Base-by-base conservation (phyloP, 1,140 invertebrate genomes). In the Linepithema humile region DNA sequence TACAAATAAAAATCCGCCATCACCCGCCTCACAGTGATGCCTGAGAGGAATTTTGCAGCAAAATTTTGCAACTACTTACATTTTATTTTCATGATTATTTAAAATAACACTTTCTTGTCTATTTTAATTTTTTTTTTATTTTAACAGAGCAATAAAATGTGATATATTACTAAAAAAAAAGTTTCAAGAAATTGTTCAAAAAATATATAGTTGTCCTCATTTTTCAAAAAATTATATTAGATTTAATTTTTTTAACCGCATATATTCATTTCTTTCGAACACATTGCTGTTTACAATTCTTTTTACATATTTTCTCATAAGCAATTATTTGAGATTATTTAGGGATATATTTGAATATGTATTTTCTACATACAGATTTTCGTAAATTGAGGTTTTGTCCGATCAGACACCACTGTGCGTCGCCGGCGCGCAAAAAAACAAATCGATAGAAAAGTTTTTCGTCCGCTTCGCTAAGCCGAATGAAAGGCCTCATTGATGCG, bases 401-500 rank as follows among this genome's bases (percentile, higher is more conserved):
- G 57, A 72, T 55, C 20, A 55, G 20, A 3, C 35, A 62, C 2
- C 12, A 43, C 4, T 17, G 57, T 65, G 26, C 38, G 40, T 64
- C 12, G 26, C 6, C 15, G 7, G 10, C 17, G 23, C 12, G 48
- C 6, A 35, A 80, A n/a, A n/a, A n/a, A 43, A 65, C 17, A 26
- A 26, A 40, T 78, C 45, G 17, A 78, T 69, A 12, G 12, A 29
- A 67, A 78, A 69, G 17, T 80, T 80, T 69, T 69, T 55, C n/a
- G 45, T 80, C 7, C 75, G 64, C 23, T 80, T 80, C 26, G 38
- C 35, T 69, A 55, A 55, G 35, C 32, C 23, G n/a, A 55, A 7
- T 57, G 62, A 80, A 80, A 80, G 26, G 35, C 48, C 15, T 67
- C 45, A 40, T 67, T 55, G 75, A 55, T 6, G 23, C 64, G n/a